phyloP scores from a whole-genome alignment of 2,797 vertebrate species.

The Acanthopagrus latus region DNA sequence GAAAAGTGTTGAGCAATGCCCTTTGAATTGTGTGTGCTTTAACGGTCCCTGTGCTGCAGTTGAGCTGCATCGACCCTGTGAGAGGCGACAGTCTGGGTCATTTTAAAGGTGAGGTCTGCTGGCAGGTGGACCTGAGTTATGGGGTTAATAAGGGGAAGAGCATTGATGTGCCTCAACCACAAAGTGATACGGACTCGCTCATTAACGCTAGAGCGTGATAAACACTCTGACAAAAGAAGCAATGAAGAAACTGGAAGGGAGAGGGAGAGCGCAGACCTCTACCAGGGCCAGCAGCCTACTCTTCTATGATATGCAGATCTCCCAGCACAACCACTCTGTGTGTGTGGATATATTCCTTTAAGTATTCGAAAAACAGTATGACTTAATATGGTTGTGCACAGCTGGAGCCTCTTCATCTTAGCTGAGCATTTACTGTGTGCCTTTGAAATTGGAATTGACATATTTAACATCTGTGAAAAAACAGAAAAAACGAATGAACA shows the following conservation, averaged over 20 bases:
- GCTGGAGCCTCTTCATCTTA: no score
- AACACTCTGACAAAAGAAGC: conserved; percentile 32
- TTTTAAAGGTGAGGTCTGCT: conserved; percentile 60
- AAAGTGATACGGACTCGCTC: conserved; percentile 55
- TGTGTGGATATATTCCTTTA: no score
- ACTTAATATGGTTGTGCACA: no score
- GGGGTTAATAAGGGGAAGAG: conserved; percentile 76
- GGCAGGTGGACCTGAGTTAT: conserved; percentile 73
- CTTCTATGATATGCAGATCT: no score
- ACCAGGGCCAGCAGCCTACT: no score
- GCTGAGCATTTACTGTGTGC: no score
- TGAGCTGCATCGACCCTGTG: conserved; percentile 62
- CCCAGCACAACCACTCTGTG: no score
- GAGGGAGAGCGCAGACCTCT: no score
- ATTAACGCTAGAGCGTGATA: conserved; percentile 58
- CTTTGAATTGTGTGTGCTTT: conserved; percentile 9
- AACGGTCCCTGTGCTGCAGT: conserved; percentile 58
- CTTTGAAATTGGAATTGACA: no score
- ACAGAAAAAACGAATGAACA: no score
- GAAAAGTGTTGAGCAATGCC: conserved; percentile 16
- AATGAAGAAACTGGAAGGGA: not conserved
- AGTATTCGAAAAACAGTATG: no score
- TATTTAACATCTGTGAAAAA: no score
- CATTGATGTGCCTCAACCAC: conserved; percentile 59
- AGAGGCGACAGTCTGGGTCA: conserved; percentile 37